A percentile compares a stretch with the other conserved stretches of the same genome.
Conservation (phyloP, 2,888 invertebrate species). For the Amphipyra berbera region DNA sequence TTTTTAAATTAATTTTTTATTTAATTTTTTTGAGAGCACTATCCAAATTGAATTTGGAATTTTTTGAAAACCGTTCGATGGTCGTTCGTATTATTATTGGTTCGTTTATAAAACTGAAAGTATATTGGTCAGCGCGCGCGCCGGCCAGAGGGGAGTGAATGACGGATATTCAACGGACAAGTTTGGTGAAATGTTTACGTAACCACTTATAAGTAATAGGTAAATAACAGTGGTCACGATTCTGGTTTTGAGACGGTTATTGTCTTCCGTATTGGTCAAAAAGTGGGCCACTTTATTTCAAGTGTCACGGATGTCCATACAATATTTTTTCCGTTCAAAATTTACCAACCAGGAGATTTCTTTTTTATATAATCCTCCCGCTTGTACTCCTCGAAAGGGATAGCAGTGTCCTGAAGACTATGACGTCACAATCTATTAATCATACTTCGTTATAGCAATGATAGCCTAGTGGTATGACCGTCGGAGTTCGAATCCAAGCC, state of each 20-base stretch:
- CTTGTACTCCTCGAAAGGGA: too few species aligned
- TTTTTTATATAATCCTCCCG: too few species aligned
- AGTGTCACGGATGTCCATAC: background rate
- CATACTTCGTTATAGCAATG: too few species aligned
- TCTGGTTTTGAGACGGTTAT: slow-evolving; percentile 1
- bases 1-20: background rate
- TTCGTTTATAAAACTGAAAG: slow-evolving; percentile 74
- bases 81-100: slow-evolving; percentile 19
- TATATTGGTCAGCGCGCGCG: slow-evolving; percentile 65
- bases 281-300: slow-evolving; percentile 1
- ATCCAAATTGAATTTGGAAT: slow-evolving; percentile 2
- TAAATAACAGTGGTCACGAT: slow-evolving; percentile 34
- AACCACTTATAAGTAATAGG: slow-evolving; percentile 67
- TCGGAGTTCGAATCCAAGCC: too few species aligned
- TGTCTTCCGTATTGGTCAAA: slow-evolving; percentile 5
- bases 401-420: too few species aligned
- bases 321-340: background rate
- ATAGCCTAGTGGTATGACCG: too few species aligned
- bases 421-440: too few species aligned
- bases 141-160: slow-evolving; percentile 69
- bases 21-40: slow-evolving; percentile 4
- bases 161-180: slow-evolving; percentile 78
- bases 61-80: slow-evolving; percentile 9
- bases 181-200: slow-evolving; percentile 85
- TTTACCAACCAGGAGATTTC: too few species aligned